Evolutionary conservation across 1,140 invertebrate species (phyloP).

Genomic region (Thaumetopoea pityocampa): DNA sequence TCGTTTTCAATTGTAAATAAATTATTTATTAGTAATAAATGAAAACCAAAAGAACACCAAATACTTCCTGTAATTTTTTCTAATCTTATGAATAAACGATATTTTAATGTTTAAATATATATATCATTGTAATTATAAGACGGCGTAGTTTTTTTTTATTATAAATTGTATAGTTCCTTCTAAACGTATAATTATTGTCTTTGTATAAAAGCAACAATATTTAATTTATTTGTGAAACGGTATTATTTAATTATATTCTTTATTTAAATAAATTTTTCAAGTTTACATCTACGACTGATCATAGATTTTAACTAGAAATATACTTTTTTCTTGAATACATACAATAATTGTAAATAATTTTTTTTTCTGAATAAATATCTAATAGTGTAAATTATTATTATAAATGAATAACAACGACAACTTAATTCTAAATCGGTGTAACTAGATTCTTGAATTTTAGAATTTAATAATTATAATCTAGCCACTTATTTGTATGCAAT

Average conservation of each 20-base stretch:
- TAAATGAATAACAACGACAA: conserved; percentile 66
- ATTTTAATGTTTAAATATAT: conserved; percentile 38
- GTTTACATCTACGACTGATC: conserved; percentile 40
- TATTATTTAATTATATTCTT: conserved; percentile 6
- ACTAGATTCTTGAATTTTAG: conserved; percentile 43
- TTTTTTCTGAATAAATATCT: conserved; percentile 13
- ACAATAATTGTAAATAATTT: conserved; percentile 18
- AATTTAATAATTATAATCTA: conserved; percentile 18
- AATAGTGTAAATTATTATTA: conserved; percentile 29
- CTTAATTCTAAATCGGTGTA: conserved; percentile 72
- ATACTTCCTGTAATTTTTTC: conserved; percentile 53
- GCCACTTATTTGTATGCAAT: no score
- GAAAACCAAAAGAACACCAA: conserved; percentile 67
- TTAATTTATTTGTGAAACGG: conserved; percentile 3
- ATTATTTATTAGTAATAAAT: conserved; percentile 29
- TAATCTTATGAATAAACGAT: conserved; percentile 58
- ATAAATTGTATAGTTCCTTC: conserved; percentile 23
- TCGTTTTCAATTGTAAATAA: conserved; percentile 35
- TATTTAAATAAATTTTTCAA: conserved; percentile 21
- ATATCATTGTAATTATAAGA: conserved; percentile 37
- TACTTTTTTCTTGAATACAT: conserved; percentile 28
- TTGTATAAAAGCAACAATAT: background rate
- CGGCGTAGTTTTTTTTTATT: conserved; percentile 15
- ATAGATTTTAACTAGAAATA: conserved; percentile 27
- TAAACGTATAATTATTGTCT: conserved; percentile 1